Conservation (phyloP, 2,888 invertebrate species). For the Xestia xanthographa region DNA sequence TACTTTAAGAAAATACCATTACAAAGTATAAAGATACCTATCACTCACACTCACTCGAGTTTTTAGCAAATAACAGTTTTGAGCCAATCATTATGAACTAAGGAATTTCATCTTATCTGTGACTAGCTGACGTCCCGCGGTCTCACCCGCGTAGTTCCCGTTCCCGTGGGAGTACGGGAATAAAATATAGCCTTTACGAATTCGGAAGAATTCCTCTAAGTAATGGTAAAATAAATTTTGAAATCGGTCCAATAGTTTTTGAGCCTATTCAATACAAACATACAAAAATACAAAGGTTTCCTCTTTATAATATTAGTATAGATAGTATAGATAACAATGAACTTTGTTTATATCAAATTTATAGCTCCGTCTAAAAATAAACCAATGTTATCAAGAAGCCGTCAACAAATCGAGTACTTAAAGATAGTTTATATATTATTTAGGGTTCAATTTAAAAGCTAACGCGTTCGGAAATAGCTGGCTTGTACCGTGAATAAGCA, state of each 20-base stretch:
- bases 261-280: too few species aligned
- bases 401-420: slow-evolving; percentile 76
- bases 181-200: too few species aligned
- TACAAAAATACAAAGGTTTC: too few species aligned
- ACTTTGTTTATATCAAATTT: neutral
- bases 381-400: slow-evolving; percentile 11
- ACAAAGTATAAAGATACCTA: neutral
- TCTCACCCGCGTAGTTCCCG: too few species aligned
- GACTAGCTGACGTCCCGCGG: too few species aligned
- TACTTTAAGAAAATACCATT: neutral
- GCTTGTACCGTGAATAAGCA: slow-evolving; percentile 85
- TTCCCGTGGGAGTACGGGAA: too few species aligned
- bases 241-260: too few species aligned
- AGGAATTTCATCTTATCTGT: neutral
- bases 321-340: too few species aligned
- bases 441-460: slow-evolving; percentile 86
- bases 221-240: too few species aligned
- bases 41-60: neutral
- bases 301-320: too few species aligned
- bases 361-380: slow-evolving; percentile 12
- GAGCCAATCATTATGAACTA: neutral
- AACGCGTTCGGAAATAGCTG: slow-evolving; percentile 80
- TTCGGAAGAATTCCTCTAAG: too few species aligned
- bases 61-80: neutral
- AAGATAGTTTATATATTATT: slow-evolving; percentile 83